These are phyloP conservation scores for Telmatochromis bifrenatus DNA, from an alignment of 2,113 vertebrate species.

Conservation along the genomic window DNA sequence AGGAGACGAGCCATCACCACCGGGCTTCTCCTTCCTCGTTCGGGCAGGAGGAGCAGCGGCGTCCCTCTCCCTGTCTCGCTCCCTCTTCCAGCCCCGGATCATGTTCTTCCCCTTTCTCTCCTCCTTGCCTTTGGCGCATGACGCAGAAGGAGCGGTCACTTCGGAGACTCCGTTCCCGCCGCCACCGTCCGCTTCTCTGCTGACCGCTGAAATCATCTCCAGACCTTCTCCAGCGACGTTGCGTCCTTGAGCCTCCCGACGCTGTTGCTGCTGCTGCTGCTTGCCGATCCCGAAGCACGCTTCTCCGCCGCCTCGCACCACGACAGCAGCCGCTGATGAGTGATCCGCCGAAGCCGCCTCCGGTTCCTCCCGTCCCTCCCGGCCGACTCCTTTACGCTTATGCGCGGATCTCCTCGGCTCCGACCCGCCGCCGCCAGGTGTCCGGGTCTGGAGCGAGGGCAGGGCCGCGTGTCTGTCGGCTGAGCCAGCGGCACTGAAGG, in stretches of 20 bases:
- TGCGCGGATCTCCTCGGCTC: slow-evolving; percentile 91
- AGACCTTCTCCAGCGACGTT: slow-evolving; percentile 75
- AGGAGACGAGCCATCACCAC: slow-evolving; percentile 74
- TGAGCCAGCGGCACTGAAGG: slow-evolving; percentile 70
- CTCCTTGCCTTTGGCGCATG: slow-evolving; percentile 86
- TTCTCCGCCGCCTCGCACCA: slow-evolving; percentile 71
- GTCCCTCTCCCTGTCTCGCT: slow-evolving; percentile 78
- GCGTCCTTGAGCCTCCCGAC: slow-evolving; percentile 91
- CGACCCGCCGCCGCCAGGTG: slow-evolving; percentile 83
- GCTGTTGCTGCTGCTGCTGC: slow-evolving; percentile 22
- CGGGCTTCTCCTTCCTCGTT: slow-evolving; percentile 78
- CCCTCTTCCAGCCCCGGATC: slow-evolving; percentile 84
- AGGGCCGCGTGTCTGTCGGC: slow-evolving; percentile 88
- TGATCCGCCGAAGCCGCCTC: not conserved
- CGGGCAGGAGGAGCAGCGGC: slow-evolving; percentile 64
- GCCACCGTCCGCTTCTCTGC: slow-evolving; percentile 73
- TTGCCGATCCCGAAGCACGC: slow-evolving; percentile 76
- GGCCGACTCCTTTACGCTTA: slow-evolving; percentile 88
- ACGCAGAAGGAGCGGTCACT: slow-evolving; percentile 43
- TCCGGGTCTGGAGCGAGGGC: slow-evolving; percentile 81
- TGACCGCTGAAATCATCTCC: slow-evolving; percentile 76
- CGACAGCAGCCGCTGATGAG: slow-evolving; percentile 70
- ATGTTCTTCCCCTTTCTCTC: slow-evolving; percentile 84
- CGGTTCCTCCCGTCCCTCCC: slow-evolving; percentile 67
- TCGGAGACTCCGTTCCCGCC: slow-evolving; percentile 29